Evolutionary conservation across 2,797 vertebrate genomes (phyloP).

Genomic region (Bradypus variegatus): DNA sequence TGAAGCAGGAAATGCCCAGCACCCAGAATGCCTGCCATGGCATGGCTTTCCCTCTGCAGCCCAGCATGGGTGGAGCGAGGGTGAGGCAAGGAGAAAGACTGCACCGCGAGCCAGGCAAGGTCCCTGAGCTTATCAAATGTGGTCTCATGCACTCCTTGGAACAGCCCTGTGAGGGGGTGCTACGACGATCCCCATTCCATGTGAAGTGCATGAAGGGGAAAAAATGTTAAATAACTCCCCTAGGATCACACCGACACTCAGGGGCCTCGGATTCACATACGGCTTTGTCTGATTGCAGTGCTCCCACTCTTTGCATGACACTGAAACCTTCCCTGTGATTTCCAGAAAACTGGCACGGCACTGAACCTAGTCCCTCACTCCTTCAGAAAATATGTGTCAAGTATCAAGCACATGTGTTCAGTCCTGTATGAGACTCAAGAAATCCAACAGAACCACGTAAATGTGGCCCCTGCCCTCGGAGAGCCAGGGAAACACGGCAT

Average conservation of each 20-base stretch:
- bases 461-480: neutral
- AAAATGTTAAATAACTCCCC: neutral
- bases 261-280: neutral
- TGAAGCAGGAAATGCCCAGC: neutral
- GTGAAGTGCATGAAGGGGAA: neutral
- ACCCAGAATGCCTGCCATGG: neutral
- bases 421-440: neutral
- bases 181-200: neutral
- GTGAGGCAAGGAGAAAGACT: neutral
- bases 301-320: neutral
- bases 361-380: neutral
- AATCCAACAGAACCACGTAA: neutral
- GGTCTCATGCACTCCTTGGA: neutral
- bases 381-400: neutral
- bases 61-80: neutral
- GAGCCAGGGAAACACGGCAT: neutral
- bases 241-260: neutral
- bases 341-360: neutral
- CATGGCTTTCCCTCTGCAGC: neutral
- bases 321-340: neutral
- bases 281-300: neutral
- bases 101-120: neutral
- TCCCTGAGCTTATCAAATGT: neutral
- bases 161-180: fast-evolving
- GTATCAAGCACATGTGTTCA: neutral